Conservation (phyloP, 2,888 invertebrate genomes). For the Aproaerema taeniolella region DNA sequence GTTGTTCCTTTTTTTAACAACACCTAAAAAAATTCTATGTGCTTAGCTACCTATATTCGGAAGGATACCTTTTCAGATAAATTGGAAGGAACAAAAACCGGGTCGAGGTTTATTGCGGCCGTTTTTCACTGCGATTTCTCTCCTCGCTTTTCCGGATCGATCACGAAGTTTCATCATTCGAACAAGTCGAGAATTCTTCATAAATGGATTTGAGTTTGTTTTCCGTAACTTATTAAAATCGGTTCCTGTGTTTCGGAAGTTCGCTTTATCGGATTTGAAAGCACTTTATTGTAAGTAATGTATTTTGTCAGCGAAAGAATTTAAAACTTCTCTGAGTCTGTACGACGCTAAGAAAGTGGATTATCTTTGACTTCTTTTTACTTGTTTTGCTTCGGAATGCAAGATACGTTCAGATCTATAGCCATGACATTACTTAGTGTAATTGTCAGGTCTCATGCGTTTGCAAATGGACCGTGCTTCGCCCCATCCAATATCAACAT, state of each 20-base stretch:
- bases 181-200: slow-evolving; percentile 4
- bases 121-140: slow-evolving; percentile 11
- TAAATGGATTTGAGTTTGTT: slow-evolving; percentile 5
- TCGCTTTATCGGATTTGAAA: slow-evolving; percentile 3
- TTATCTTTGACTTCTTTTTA: too few relatives aligned
- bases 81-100: slow-evolving; percentile 11
- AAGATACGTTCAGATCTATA: too few relatives aligned
- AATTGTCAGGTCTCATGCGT: slow-evolving; percentile 44
- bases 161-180: slow-evolving; percentile 9
- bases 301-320: too few relatives aligned
- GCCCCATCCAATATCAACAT: slow-evolving; percentile 33
- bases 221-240: background rate
- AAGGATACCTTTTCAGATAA: slow-evolving; percentile 9
- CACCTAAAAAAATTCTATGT: too few relatives aligned
- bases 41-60: too few relatives aligned
- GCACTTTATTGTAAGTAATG: too few relatives aligned
- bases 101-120: slow-evolving; percentile 12
- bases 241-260: background rate
- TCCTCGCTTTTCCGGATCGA: slow-evolving; percentile 7
- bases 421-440: slow-evolving; percentile 36
- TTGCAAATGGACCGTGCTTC: slow-evolving; percentile 38
- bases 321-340: too few relatives aligned
- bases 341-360: too few relatives aligned
- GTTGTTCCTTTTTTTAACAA: too few relatives aligned
- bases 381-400: too few relatives aligned